A percentile compares a stretch with the other conserved stretches of the same genome.
Conservation (phyloP, 2,888 invertebrate species). For the Notodonta dromedarius region DNA sequence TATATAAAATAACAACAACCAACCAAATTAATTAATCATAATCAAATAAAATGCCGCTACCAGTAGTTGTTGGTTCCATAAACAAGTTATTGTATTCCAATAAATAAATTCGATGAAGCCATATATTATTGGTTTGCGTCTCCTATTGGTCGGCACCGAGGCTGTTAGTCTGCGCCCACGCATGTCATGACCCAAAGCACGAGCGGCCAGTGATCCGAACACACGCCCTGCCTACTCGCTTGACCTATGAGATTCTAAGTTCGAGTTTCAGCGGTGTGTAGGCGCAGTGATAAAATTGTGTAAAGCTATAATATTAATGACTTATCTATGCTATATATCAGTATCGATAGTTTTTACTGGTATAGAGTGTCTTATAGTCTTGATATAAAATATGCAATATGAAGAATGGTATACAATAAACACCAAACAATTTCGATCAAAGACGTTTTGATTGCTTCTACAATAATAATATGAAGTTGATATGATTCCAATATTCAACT, state of each 20-base stretch:
- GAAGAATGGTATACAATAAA: too few species aligned
- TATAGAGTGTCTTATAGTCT: too few species aligned
- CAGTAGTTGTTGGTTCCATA: constrained; percentile 36
- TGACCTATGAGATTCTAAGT: constrained; percentile 24
- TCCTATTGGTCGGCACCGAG: constrained; percentile 51
- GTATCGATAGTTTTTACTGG: background rate
- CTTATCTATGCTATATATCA: background rate
- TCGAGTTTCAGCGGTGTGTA: constrained; percentile 33
- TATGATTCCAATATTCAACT: too few species aligned
- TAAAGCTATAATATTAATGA: constrained; percentile 26
- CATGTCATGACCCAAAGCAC: constrained; percentile 61
- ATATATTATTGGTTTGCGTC: constrained; percentile 63
- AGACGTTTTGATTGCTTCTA: too few species aligned
- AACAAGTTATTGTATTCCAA: constrained; percentile 55
- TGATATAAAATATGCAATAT: too few species aligned
- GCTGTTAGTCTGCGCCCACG: constrained; percentile 61
- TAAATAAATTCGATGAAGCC: constrained; percentile 60
- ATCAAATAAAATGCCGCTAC: constrained; percentile 27
- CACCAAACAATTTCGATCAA: too few species aligned
- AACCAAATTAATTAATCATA: constrained; percentile 20
- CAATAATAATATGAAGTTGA: too few species aligned
- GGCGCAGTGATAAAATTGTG: constrained; percentile 36
- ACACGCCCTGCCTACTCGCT: constrained; percentile 28
- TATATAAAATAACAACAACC: background rate
- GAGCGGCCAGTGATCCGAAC: constrained; percentile 38